A percentile compares a stretch with the other conserved stretches of the same genome.
Conservation (phyloP, 92 coral and sea anemone genomes). For the Epizoanthus scotinus region DNA sequence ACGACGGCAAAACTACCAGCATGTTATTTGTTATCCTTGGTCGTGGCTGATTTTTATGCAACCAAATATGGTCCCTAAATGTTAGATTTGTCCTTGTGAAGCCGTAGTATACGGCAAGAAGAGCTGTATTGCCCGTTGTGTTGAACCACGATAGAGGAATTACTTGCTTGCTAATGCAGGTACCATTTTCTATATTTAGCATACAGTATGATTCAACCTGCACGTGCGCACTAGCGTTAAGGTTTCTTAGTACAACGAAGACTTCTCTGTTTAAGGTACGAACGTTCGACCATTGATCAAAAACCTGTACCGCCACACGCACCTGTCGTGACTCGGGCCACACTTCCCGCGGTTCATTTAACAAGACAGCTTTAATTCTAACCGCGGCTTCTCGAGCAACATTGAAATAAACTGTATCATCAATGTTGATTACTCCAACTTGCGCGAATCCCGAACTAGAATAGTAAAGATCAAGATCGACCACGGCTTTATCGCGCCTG, state of each 20-base stretch:
- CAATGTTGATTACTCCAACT: slow-evolving; percentile 19
- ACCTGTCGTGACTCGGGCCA: slow-evolving; percentile 50
- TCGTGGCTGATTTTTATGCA: not conserved
- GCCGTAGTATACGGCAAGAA: slow-evolving; percentile 34
- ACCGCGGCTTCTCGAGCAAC: slow-evolving; percentile 35
- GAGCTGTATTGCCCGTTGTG: not conserved
- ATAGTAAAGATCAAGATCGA: slow-evolving; percentile 42
- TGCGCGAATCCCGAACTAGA: slow-evolving; percentile 35
- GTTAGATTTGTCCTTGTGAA: slow-evolving; percentile 18
- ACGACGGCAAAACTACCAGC: slow-evolving; percentile 35
- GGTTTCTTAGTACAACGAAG: slow-evolving; percentile 33
- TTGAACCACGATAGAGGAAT: slow-evolving; percentile 54
- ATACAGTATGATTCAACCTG: slow-evolving; percentile 27
- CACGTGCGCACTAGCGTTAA: slow-evolving; percentile 19
- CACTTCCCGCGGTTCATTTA: slow-evolving; percentile 33
- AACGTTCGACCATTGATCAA: slow-evolving; percentile 35
- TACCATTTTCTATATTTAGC: slow-evolving; percentile 42
- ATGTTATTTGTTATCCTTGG: slow-evolving; percentile 38
- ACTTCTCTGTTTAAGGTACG: slow-evolving; percentile 35
- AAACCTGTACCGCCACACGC: slow-evolving; percentile 44
- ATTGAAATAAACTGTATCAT: slow-evolving; percentile 1
- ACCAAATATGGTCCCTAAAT: slow-evolving; percentile 18
- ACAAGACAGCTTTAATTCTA: slow-evolving; percentile 26
- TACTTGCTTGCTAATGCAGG: slow-evolving; percentile 30
- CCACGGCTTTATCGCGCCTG: slow-evolving; percentile 9